Conservation (phyloP, 1,140 invertebrate species). For the Cecropterus lyciades region DNA sequence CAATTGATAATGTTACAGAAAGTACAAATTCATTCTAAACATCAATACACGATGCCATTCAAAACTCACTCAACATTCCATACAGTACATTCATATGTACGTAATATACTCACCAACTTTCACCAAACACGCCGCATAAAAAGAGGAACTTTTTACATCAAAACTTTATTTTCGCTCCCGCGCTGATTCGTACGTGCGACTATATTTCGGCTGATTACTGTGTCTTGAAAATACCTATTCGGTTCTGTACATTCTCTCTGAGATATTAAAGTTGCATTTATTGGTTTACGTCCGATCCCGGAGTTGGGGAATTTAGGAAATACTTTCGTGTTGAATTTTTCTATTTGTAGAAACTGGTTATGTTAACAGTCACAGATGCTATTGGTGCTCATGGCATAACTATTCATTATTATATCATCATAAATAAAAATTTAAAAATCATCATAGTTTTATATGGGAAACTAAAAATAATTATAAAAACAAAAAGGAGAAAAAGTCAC, state of each 20-base stretch:
- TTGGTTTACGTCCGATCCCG: conserved; percentile 32
- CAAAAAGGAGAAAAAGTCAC: no score
- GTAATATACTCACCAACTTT: conserved; percentile 51
- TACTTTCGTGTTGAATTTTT: conserved; percentile 22
- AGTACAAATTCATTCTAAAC: no score
- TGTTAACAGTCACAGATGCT: not conserved
- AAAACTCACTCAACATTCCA: conserved; percentile 19
- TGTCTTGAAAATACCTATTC: conserved; percentile 43
- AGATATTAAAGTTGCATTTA: conserved; percentile 38
- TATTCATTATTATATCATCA: no score
- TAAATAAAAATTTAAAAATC: no score
- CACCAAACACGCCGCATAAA: conserved; percentile 63
- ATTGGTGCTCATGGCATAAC: no score
- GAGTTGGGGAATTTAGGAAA: conserved; percentile 32
- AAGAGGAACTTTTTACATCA: conserved; percentile 79
- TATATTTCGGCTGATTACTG: conserved; percentile 72
- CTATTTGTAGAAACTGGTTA: not conserved
- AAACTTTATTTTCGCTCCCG: conserved; percentile 72
- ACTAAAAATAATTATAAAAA: no score
- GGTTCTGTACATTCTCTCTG: conserved; percentile 29
- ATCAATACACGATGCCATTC: not conserved
- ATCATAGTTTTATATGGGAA: no score
- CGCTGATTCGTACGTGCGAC: conserved; percentile 72
- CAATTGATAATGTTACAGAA: no score
- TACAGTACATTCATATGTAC: conserved; percentile 33